These are phyloP conservation scores for Lagria hirta DNA, from an alignment of 2,888 invertebrate genomes.

Conservation along the genomic window DNA sequence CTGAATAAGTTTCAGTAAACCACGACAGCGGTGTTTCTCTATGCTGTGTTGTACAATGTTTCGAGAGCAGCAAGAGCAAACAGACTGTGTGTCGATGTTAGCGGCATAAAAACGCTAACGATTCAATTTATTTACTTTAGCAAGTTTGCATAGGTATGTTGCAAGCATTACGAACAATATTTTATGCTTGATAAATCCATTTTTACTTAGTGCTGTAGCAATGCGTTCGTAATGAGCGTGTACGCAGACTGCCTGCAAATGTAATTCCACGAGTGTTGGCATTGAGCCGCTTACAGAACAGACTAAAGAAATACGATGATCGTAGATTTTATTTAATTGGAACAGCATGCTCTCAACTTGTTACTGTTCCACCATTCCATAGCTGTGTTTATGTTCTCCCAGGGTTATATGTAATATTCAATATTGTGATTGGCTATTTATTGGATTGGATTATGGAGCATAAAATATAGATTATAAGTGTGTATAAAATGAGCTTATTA, in stretches of 20 bases:
- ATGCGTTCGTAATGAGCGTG: constrained; percentile 28
- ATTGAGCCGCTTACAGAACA: constrained; percentile 32
- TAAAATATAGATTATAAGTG: constrained; percentile 45
- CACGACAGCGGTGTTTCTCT: constrained; percentile 14
- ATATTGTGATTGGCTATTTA: constrained; percentile 52
- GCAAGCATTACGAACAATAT: constrained; percentile 19
- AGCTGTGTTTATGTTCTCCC: constrained; percentile 46
- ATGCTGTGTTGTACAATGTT: too few relatives aligned
- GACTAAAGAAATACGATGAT: constrained; percentile 40
- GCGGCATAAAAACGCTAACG: constrained; percentile 16
- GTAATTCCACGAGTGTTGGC: constrained; percentile 30
- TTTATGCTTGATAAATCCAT: constrained; percentile 28
- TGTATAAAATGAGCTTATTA: constrained; percentile 41
- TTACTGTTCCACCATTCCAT: constrained; percentile 47
- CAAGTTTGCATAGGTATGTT: constrained; percentile 24
- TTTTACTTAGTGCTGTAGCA: constrained; percentile 25
- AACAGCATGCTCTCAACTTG: constrained; percentile 49
- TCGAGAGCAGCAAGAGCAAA: too few relatives aligned
- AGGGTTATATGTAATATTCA: constrained; percentile 50
- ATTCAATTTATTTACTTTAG: constrained; percentile 23
- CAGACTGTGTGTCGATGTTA: constrained; percentile 7
- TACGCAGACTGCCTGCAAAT: constrained; percentile 31
- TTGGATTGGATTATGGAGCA: constrained; percentile 45
- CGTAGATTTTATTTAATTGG: constrained; percentile 51
- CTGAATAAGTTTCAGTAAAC: constrained; percentile 4